Base-by-base conservation (phyloP, 2,888 invertebrate species). In the Stenodera caucasica region DNA sequence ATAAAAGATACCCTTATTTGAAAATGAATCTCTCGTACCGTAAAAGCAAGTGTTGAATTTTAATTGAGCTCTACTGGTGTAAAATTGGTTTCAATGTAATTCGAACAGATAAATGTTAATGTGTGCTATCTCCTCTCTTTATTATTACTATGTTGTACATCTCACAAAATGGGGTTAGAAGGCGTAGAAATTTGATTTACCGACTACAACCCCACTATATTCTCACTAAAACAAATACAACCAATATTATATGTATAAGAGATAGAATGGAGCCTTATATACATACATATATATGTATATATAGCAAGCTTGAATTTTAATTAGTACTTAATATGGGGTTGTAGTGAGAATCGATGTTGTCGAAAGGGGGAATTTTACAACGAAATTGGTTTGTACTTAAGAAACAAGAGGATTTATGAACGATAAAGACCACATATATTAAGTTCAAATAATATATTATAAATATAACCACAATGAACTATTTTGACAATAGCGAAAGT, bases 101-200 rank as follows among this genome's bases (percentile, higher is more conserved):
- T 72, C 67, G 69, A 71, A 71, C 70, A 74, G 72, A 72, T 73
- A 72, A 71, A 69, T 70, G 72, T 68, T 71, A 73, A 71, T 73
- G 71, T 71, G 70, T 68, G 64, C 69, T 67, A 66, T 63, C 64
- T 66, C 70, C 45, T 45, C 23, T 45, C 14, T 37, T 14, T 14
- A 9, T n/a, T 37, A 72, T 70, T 71, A 71, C 71, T 70, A 74
- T 69, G 66, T 2, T 70, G 69, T 65, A 26, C 5, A 23, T 45
- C 45, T 67, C 68, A 62, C 70, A 71, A 74, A 75, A 75, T 74
- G 75, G 74, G 74, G 74, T 72, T 72, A 72, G 74, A 69, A 71
- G 67, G 71, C 69, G 70, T 68, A 68, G 72, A 76, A 75, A 77
- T 76, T 75, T 77, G 76, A 77, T 77, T 77, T 77, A 76, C 72